Evolutionary conservation across 2,888 invertebrate species (phyloP).

Genomic region (Drosophila kuntzei): DNA sequence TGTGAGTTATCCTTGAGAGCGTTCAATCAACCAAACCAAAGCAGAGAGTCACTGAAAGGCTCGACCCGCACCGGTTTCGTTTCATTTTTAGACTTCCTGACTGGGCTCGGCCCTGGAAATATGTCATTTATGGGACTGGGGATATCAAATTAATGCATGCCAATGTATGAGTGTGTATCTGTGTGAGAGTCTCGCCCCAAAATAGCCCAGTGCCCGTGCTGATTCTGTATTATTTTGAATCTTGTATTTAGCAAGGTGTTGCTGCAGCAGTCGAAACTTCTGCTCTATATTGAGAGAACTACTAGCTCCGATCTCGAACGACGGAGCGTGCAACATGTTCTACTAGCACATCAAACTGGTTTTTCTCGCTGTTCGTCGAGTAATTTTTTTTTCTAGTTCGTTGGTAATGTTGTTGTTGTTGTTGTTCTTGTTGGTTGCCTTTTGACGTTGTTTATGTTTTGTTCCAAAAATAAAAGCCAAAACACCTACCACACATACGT

Average conservation of each 20-base stretch:
- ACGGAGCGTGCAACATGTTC: conserved; percentile 71
- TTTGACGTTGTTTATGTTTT: conserved; percentile 54
- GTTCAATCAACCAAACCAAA: conserved; percentile 73
- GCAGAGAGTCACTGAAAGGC: conserved; percentile 52
- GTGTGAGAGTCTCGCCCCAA: conserved; percentile 37
- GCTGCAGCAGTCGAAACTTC: conserved; percentile 43
- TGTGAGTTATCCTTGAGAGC: conserved; percentile 70
- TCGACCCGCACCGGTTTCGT: conserved; percentile 57
- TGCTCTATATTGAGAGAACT: conserved; percentile 65
- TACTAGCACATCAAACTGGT: conserved; percentile 69
- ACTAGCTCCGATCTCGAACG: conserved; percentile 36
- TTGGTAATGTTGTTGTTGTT: conserved; percentile 51
- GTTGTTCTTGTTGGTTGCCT: conserved; percentile 50
- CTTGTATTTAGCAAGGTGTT: conserved; percentile 46
- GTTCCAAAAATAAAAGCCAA: conserved; percentile 69
- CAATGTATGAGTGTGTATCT: conserved; percentile 1
- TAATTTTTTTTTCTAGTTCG: conserved; percentile 36
- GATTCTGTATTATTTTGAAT: conserved; percentile 9
- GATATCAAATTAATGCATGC: conserved; percentile 28
- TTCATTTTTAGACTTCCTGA: conserved; percentile 68
- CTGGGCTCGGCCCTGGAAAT: conserved; percentile 67
- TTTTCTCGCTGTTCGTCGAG: conserved; percentile 53
- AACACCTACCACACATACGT: conserved; percentile 34
- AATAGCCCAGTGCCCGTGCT: conserved; percentile 49
- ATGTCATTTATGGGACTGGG: conserved; percentile 65